Evolutionary conservation across 2,797 vertebrate genomes (phyloP).

Genomic region (Ctenochaetus hawaiiensis): DNA sequence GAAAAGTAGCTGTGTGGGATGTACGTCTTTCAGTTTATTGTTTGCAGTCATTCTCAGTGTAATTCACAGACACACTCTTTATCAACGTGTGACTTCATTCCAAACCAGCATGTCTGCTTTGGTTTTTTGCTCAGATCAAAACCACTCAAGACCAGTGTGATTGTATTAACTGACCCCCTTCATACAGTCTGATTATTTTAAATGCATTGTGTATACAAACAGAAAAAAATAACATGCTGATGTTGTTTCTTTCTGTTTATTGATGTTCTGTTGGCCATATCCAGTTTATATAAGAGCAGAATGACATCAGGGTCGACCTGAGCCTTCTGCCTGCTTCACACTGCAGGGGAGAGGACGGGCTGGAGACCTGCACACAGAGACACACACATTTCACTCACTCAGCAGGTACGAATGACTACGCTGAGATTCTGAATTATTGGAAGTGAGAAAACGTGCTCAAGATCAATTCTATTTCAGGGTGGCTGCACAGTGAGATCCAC

Average conservation of each 20-base stretch:
- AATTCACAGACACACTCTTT: slow-evolving; percentile 11
- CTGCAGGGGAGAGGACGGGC: slow-evolving; percentile 40
- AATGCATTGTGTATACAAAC: not conserved
- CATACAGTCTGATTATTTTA: not conserved
- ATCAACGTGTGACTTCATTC: not conserved
- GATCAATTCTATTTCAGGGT: not conserved
- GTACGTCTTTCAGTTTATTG: slow-evolving; percentile 56
- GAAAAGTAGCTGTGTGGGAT: slow-evolving; percentile 19
- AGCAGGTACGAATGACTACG: not conserved
- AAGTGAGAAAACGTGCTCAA: not conserved
- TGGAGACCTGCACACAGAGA: slow-evolving; percentile 41
- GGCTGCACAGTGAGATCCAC: not conserved
- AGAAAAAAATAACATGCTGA: not conserved
- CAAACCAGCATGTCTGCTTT: not conserved
- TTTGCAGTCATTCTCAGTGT: slow-evolving; percentile 28
- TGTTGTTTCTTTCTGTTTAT: not conserved
- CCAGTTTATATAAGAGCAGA: not conserved
- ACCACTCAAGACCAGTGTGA: not conserved
- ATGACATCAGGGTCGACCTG: not conserved
- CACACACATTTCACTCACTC: not conserved
- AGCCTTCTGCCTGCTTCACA: slow-evolving; percentile 31
- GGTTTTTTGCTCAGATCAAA: not conserved
- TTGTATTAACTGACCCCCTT: not conserved
- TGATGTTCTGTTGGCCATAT: not conserved
- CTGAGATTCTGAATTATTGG: not conserved